A percentile compares a stretch with the other conserved stretches of the same genome.
Conservation (phyloP, 2,113 vertebrate genomes). For the Phylloscopus trochilus region DNA sequence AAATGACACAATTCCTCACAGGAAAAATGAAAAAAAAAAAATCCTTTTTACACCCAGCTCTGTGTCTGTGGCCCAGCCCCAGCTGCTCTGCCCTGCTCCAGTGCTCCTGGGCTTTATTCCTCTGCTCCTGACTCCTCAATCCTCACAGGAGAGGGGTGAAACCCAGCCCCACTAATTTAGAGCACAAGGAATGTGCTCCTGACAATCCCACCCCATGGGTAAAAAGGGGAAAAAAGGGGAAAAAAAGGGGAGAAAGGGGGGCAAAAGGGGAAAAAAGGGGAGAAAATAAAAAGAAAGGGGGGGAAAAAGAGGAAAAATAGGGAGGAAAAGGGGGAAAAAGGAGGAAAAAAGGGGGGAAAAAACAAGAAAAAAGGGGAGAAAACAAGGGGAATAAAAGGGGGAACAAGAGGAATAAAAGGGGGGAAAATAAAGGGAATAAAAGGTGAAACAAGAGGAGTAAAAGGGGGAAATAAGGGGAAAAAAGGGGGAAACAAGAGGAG, state of each 20-base stretch:
- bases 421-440: accelerated
- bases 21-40: background rate
- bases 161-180: background rate
- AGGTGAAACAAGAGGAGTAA: too few relatives aligned
- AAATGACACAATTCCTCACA: background rate
- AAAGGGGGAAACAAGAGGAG: background rate
- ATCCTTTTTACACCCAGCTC: background rate
- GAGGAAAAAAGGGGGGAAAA: accelerated
- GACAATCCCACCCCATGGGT: background rate
- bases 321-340: too few relatives aligned
- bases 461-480: accelerated
- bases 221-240: background rate
- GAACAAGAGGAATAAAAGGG: background rate
- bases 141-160: background rate
- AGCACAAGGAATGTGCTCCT: background rate
- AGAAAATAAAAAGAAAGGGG: accelerated
- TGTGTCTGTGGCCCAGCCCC: background rate
- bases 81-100: background rate
- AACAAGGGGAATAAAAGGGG: background rate
- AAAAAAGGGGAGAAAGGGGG: too few relatives aligned
- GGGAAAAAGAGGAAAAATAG: too few relatives aligned
- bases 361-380: background rate
- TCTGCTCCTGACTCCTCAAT: background rate
- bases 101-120: background rate
- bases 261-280: too few relatives aligned